Percentiles rank a stretch among this genome's conserved stretches.
phyloP scores from a whole-genome alignment of 2,888 invertebrate species.

The Pandemis heparana region DNA sequence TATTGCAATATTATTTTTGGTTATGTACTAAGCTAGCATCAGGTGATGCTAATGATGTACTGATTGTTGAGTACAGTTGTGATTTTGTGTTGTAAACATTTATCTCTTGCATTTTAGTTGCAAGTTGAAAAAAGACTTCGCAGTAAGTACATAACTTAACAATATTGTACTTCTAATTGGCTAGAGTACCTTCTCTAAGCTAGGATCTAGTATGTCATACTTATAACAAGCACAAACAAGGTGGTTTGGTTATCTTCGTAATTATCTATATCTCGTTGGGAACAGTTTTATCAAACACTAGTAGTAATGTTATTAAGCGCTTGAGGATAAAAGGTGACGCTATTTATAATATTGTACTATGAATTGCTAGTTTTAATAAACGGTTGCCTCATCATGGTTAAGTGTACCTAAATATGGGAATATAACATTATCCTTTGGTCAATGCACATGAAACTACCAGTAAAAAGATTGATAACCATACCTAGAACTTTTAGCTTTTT shows the following conservation, averaged over 20 bases:
- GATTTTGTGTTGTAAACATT: background rate
- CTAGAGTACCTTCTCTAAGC: background rate
- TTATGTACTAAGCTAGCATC: too few relatives aligned
- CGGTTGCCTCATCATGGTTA: background rate
- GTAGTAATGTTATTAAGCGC: background rate
- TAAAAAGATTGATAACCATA: too few relatives aligned
- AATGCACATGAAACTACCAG: too few relatives aligned
- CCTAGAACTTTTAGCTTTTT: too few relatives aligned
- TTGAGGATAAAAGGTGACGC: conserved; percentile 17
- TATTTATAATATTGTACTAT: background rate
- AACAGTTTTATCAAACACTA: conserved; percentile 11
- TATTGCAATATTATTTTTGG: too few relatives aligned
- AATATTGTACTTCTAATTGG: too few relatives aligned
- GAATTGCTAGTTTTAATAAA: background rate
- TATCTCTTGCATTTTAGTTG: too few relatives aligned
- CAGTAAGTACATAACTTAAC: too few relatives aligned
- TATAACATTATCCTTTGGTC: too few relatives aligned
- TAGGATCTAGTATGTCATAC: background rate
- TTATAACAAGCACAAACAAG: background rate
- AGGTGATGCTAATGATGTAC: too few relatives aligned
- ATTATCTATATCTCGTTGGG: background rate
- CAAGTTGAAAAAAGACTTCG: too few relatives aligned
- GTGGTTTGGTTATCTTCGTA: background rate
- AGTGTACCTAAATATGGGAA: background rate
- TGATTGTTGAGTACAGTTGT: too few relatives aligned